Percentiles rank a stretch among this genome's conserved stretches.
These are phyloP conservation scores for Dermolepida albohirtum DNA, from an alignment of 2,888 invertebrate genomes.

Conservation along the genomic window DNA sequence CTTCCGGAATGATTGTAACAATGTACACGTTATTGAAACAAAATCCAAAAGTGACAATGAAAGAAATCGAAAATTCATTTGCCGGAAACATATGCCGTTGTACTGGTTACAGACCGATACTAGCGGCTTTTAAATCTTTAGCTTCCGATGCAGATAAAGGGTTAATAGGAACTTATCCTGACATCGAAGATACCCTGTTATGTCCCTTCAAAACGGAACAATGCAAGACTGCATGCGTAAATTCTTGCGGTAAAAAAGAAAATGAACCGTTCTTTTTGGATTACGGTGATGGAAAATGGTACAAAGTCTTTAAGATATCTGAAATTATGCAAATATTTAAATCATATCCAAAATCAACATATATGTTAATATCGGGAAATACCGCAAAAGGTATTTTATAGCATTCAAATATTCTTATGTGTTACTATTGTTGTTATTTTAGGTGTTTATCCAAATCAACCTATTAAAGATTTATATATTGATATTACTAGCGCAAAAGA, in stretches of 20 bases:
- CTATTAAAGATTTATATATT: constrained; percentile 70
- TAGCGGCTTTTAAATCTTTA: constrained; percentile 74
- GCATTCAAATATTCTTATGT: neutral
- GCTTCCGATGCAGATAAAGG: constrained; percentile 66
- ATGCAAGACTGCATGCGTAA: constrained; percentile 39
- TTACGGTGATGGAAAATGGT: constrained; percentile 67
- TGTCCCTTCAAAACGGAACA: constrained; percentile 47
- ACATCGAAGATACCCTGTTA: constrained; percentile 65
- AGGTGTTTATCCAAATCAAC: constrained; percentile 65
- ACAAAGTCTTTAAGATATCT: constrained; percentile 69
- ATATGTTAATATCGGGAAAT: constrained; percentile 78
- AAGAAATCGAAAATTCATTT: constrained; percentile 76
- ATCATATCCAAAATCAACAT: constrained; percentile 64
- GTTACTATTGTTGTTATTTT: constrained; percentile 45
- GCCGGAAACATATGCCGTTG: constrained; percentile 81
- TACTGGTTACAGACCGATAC: constrained; percentile 75
- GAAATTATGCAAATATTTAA: constrained; percentile 71
- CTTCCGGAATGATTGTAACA: constrained; percentile 82
- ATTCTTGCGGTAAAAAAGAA: constrained; percentile 3
- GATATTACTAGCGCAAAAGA: constrained; percentile 73
- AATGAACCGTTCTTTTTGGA: constrained; percentile 59
- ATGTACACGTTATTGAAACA: constrained; percentile 71
- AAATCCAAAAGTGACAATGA: constrained; percentile 66
- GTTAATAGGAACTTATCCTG: constrained; percentile 56
- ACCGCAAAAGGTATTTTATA: constrained; percentile 75